Conservation (phyloP, 2,113 vertebrate species). For the Cyanoderma ruficeps region DNA sequence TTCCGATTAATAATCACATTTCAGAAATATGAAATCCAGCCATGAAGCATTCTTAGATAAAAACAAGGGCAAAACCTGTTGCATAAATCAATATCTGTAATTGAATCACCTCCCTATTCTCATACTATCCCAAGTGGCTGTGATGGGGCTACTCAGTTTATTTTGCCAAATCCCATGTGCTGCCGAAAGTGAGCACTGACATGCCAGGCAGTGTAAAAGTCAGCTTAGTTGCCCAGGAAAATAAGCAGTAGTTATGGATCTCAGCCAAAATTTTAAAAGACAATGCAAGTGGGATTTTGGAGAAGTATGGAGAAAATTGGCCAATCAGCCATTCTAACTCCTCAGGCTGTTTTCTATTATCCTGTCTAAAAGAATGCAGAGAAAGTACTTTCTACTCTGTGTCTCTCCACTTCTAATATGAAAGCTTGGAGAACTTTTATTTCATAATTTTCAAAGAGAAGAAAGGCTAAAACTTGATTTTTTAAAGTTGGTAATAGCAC, state of each 20-base stretch:
- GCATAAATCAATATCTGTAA: background rate
- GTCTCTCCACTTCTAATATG: background rate
- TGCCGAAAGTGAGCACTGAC: background rate
- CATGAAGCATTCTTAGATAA: background rate
- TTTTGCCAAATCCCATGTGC: background rate
- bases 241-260: background rate
- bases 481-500: background rate
- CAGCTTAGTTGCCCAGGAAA: background rate
- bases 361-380: background rate
- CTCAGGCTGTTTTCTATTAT: background rate
- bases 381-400: background rate
- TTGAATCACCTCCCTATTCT: fast-evolving
- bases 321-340: background rate
- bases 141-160: background rate
- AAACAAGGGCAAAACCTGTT: background rate
- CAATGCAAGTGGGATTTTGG: background rate
- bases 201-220: background rate
- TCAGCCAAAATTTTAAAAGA: background rate
- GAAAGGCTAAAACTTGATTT: background rate
- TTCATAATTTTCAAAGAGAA: background rate
- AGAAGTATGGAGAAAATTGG: background rate
- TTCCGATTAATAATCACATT: background rate
- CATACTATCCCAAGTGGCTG: background rate
- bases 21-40: background rate
- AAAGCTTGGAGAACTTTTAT: background rate